Conservation (phyloP, 2,888 invertebrate genomes). For the Polymixis lichenea region DNA sequence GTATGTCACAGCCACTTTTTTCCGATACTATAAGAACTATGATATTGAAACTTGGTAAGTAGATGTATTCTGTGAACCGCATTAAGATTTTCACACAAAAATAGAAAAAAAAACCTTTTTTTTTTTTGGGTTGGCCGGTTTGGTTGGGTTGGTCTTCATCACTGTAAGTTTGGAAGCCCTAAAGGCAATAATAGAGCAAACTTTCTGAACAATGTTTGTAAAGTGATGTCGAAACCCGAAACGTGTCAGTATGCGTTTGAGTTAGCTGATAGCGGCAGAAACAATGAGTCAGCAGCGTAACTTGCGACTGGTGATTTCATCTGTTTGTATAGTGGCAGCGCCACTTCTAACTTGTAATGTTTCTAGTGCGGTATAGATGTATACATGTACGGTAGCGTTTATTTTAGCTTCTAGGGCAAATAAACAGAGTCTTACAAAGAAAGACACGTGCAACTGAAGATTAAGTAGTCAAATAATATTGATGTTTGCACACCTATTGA, state of each 20-base stretch:
- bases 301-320: constrained; percentile 59
- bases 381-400: constrained; percentile 14
- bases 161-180: constrained; percentile 1
- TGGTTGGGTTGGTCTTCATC: too few relatives aligned
- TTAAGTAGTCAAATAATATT: constrained; percentile 25
- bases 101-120: too few relatives aligned
- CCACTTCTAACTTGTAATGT: constrained; percentile 32
- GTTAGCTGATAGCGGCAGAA: constrained; percentile 47
- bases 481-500: background rate
- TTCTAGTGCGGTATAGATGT: constrained; percentile 12
- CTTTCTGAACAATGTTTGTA: constrained; percentile 11
- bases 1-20: too few relatives aligned
- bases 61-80: too few relatives aligned
- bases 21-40: too few relatives aligned
- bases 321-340: constrained; percentile 42
- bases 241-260: constrained; percentile 55
- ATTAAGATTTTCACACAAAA: too few relatives aligned
- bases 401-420: constrained; percentile 32
- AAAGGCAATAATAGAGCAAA: constrained; percentile 3
- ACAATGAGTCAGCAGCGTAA: constrained; percentile 48
- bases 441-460: constrained; percentile 18
- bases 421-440: constrained; percentile 40
- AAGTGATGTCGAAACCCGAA: constrained; percentile 33
- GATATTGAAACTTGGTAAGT: too few relatives aligned
- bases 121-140: too few relatives aligned